Percentiles rank a stretch among this genome's conserved stretches.
phyloP scores from a whole-genome alignment of 2,888 invertebrate genomes.

The Caenorhabditis sp. region DNA sequence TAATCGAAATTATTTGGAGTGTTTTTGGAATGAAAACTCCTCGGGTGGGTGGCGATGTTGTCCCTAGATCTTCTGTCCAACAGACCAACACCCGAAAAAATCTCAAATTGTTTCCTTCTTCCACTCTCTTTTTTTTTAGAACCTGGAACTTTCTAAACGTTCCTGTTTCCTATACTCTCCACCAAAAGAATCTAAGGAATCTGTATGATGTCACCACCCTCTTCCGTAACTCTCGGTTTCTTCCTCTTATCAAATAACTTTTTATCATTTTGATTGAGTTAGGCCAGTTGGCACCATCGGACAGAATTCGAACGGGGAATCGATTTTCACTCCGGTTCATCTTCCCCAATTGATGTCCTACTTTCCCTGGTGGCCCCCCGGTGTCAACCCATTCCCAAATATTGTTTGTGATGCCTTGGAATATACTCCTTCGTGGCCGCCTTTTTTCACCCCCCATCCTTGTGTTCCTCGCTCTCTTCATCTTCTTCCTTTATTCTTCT shows the following conservation, averaged over 20 bases:
- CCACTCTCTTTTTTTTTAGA: not conserved
- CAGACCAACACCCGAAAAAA: not conserved
- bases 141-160: not conserved
- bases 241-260: slow-evolving; percentile 1
- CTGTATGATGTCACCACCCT: slow-evolving; percentile 32
- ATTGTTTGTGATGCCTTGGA: slow-evolving; percentile 37
- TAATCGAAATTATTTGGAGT: slow-evolving; percentile 17
- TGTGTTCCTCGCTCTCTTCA: slow-evolving; percentile 31
- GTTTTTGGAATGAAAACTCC: not conserved
- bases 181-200: slow-evolving; percentile 26
- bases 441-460: slow-evolving; percentile 16
- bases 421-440: not conserved
- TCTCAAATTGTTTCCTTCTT: slow-evolving; percentile 25
- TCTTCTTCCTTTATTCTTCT: slow-evolving; percentile 2
- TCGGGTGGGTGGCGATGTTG: slow-evolving; percentile 1
- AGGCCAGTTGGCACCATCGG: not conserved
- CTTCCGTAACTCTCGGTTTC: slow-evolving; percentile 30
- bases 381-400: slow-evolving; percentile 24
- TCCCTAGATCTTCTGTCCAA: slow-evolving; percentile 12
- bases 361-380: slow-evolving; percentile 11
- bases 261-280: slow-evolving; percentile 27
- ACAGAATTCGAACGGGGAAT: not conserved
- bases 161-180: not conserved
- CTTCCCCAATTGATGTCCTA: not conserved
- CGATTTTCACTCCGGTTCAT: not conserved